phyloP scores from a whole-genome alignment of 2,113 vertebrate species.

The Xiphias gladius region DNA sequence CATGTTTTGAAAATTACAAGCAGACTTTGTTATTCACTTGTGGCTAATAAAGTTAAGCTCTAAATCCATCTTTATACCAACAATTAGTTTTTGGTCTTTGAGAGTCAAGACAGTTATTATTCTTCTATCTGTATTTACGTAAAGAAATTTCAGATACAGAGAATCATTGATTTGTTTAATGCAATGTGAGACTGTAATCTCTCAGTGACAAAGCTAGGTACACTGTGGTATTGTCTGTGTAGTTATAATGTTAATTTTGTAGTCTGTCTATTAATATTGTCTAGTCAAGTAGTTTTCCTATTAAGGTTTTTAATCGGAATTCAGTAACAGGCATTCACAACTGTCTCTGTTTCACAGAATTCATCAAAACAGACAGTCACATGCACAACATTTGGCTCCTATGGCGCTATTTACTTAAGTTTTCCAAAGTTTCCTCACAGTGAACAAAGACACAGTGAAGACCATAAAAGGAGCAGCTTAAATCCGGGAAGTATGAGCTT shows the following conservation, averaged over 20 bases:
- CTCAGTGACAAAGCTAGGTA: not conserved
- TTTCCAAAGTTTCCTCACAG: not conserved
- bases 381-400: not conserved
- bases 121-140: too few relatives aligned
- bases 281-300: not conserved
- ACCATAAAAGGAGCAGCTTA: not conserved
- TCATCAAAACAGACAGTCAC: not conserved
- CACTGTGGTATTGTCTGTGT: not conserved
- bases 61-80: too few relatives aligned
- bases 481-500: conserved; percentile 37
- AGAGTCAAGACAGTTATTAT: too few relatives aligned
- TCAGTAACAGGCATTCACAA: not conserved
- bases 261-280: not conserved
- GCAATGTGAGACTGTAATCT: not conserved
- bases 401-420: not conserved
- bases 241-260: not conserved
- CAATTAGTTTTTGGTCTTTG: too few relatives aligned
- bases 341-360: not conserved
- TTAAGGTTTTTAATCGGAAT: not conserved
- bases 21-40: too few relatives aligned
- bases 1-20: too few relatives aligned
- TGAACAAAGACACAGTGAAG: not conserved
- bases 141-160: too few relatives aligned
- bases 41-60: too few relatives aligned
- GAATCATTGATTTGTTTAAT: too few relatives aligned